Percentiles rank a stretch among this genome's conserved stretches.
These are phyloP conservation scores for Pammene aurita DNA, from an alignment of 2,888 invertebrate genomes.

Conservation along the genomic window DNA sequence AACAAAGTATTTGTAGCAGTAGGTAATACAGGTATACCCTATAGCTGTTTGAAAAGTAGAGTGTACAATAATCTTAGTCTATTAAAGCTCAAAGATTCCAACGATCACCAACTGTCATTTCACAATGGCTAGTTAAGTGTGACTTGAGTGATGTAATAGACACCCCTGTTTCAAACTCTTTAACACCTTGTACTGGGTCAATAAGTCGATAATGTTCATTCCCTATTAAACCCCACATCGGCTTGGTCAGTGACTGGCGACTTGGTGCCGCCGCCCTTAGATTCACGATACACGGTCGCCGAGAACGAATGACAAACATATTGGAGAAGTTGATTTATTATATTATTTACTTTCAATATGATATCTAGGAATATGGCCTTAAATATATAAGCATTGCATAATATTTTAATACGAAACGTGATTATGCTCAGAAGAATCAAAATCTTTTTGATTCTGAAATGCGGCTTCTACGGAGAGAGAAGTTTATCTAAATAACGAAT, in stretches of 20 bases:
- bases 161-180: slow-evolving; percentile 49
- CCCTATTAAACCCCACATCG: slow-evolving; percentile 66
- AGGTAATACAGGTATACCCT: too few relatives aligned
- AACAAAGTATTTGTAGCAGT: too few relatives aligned
- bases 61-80: too few relatives aligned
- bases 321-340: background rate
- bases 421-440: too few relatives aligned
- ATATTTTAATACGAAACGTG: too few relatives aligned
- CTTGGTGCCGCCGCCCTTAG: slow-evolving; percentile 70
- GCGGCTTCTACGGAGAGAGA: too few relatives aligned
- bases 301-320: slow-evolving; percentile 40
- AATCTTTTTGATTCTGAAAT: too few relatives aligned
- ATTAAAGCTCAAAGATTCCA: slow-evolving; percentile 12
- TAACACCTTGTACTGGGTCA: slow-evolving; percentile 78
- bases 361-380: background rate
- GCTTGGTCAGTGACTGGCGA: slow-evolving; percentile 72
- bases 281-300: slow-evolving; percentile 57
- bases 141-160: slow-evolving; percentile 35
- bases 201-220: slow-evolving; percentile 68
- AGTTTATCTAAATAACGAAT: too few relatives aligned
- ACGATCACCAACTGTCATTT: slow-evolving; percentile 32
- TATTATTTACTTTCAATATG: background rate
- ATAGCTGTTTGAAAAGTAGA: too few relatives aligned
- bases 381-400: too few relatives aligned
- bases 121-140: slow-evolving; percentile 38